phyloP scores from a whole-genome alignment of 2,113 vertebrate genomes.

The Ailuropoda melanoleuca region DNA sequence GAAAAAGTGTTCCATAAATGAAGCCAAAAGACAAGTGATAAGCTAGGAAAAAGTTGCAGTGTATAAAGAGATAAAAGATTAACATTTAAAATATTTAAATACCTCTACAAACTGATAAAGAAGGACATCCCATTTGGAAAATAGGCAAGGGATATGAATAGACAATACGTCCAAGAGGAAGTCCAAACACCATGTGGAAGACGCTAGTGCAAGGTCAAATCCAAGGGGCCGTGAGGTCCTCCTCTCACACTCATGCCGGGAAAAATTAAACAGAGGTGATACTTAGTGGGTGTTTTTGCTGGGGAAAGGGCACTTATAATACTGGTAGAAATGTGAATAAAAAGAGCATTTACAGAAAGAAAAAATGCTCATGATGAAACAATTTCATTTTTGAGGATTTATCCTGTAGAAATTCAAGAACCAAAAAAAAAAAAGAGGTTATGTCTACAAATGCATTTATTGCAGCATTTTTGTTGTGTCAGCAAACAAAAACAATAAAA shows the following conservation, averaged over 20 bases:
- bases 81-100: conserved; percentile 33
- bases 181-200: background rate
- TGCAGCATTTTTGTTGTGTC: background rate
- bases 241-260: background rate
- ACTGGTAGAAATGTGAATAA: background rate
- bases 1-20: background rate
- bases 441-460: background rate
- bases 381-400: background rate
- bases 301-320: background rate
- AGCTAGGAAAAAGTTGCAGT: background rate
- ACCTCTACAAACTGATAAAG: conserved; percentile 34
- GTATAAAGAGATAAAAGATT: background rate
- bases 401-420: background rate
- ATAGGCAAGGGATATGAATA: conserved; percentile 1
- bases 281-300: background rate
- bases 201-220: background rate
- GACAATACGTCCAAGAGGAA: background rate
- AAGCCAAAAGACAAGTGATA: conserved; percentile 28
- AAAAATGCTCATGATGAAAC: background rate
- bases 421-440: background rate
- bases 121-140: background rate
- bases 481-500: background rate
- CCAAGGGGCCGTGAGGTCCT: background rate
- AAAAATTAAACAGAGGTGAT: background rate
- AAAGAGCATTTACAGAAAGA: background rate